Evolutionary conservation across 2,113 vertebrate species (phyloP), one percentile per base, ranked within the genome.

Genomic region (Leptodactylus fuscus): DNA sequence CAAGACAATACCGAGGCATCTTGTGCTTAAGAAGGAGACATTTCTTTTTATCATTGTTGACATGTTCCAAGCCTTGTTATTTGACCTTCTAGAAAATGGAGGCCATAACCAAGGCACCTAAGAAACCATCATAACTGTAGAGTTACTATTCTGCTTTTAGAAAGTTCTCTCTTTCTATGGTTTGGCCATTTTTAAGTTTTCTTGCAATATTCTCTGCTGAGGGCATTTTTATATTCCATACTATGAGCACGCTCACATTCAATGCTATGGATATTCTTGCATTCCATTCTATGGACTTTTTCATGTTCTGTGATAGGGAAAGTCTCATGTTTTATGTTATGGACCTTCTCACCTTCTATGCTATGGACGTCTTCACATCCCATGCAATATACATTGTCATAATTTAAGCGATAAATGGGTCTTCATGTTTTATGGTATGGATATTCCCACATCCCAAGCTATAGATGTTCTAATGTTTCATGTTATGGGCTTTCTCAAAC

Each of bases 1-100:
- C 86, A 91, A 88, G 87, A 87, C 87, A 32, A 89, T 89, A 90
- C 85, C 79, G 87, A 88, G 88, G 87, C 75, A 83, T 85, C 90
- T 90, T 89, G 88, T 67, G 0, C 79, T 22, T 24, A 27, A 1
- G 12, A 46, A 46, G 22, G 38, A 73, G 70, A 73, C 70, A 73
- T 34, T 69, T 7, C 36, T 46, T 46, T 5, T 73, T 44, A 44
- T 46, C 70, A 73, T 27, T 41, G 9, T 22, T 73, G 70, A 73
- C 70, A 73, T 44, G 22, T 46, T 13, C 36, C 38, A 73, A 46
- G 29, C 22, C n/a, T 46, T 7, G 7, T n/a, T 73, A 5, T 46
- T 44, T 73, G 38, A 73, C 70, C 70, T 46, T 73, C 11, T 69
- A 36, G 0, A 22, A 9, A 38, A 38, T 22, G 9, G 18, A 38